Evolutionary conservation across 2,888 invertebrate species (phyloP), one percentile per base, ranked within the genome.

Genomic region (Lasioglossum vierecki): DNA sequence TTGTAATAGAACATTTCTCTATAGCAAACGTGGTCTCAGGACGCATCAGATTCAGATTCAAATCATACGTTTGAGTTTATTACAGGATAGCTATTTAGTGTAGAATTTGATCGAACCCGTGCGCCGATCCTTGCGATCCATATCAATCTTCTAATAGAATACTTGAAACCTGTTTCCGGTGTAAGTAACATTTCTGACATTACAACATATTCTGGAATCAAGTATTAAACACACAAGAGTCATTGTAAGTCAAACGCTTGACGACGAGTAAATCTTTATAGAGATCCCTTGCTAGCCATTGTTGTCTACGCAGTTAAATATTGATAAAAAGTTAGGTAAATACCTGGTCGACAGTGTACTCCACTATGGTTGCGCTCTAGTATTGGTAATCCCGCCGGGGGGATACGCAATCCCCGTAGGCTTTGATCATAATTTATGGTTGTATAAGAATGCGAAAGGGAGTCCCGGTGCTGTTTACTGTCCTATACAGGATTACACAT

Each of bases 381-480:
- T 79, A 84, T 66, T 71, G 86, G 87, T 93, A 92, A 92, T 92
- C 92, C 90, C 88, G 76, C 60, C 82, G 87, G 87, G 91, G 30
- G 93, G 85, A 83, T 85, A 82, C 86, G 83, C 84, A 88, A 89
- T 90, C 90, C 92, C 90, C 91, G 81, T 85, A 89, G 91, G 93
- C 92, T 92, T 91, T 91, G 91, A 92, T 92, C 91, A 93, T 94
- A 94, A 94, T 94, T 94, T 94, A 94, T 93, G 91, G 93, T 93
- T 92, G 92, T 93, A 92, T 94, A 94, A 94, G 94, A 94, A 94
- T 94, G 93, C 93, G 93, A 92, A 93, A 92, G 93, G 93, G 93
- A 92, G 90, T 79, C 85, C 90, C 88, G 86, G 85, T 82, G 85
- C 92, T 93, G 93, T 94, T 93, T 93, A 92, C 92, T 88, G 91